Base-by-base conservation (phyloP, 2,888 invertebrate species). In the Meloe dianella region DNA sequence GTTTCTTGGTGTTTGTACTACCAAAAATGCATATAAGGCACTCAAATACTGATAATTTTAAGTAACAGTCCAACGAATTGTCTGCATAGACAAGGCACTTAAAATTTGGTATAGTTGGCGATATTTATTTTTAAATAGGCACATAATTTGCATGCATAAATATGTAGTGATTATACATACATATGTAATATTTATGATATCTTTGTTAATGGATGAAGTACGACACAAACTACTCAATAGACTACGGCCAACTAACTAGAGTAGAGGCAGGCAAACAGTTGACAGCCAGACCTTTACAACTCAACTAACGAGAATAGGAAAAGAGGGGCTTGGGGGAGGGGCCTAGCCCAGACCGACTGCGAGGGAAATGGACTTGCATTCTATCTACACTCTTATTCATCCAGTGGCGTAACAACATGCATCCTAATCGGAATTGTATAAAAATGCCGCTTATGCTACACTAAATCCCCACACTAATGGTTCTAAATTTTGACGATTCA, bases 261-360 rank as follows among this genome's bases (percentile, higher is more conserved):
- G 76, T 74, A 75, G 80, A 79, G 80, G 79, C 80, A 79, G 78
- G 78, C 76, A 78, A 80, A 75, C 79, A 81, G 83, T 81, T 84
- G 84, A 84, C 84, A 84, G 83, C 79, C 83, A 78, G 81, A 79
- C 80, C 81, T 84, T 51, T 84, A 84, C 84, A 84, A 84, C 84
- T 84, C 84, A 84, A 84, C 84, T 84, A 84, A 80, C 81, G 77
- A 79, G 78, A 80, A 75, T 79, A 73, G 80, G 76, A 79, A 80
- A 68, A 80, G 78, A 80, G 80, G 80, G 69, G 65, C 58, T 68
- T 66, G 74, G 79, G 79, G 81, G 79, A 78, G 80, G 80, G 78
- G 78, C 78, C 73, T 74, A 76, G 71, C 67, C 75, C 75, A 76
- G 76, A 73, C 79, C 77, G 76, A 77, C 78, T 76, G 77, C 75